phyloP scores from a whole-genome alignment of 35 echinoderm and acorn worm genomes.

The Heliocidaris erythrogramma region DNA sequence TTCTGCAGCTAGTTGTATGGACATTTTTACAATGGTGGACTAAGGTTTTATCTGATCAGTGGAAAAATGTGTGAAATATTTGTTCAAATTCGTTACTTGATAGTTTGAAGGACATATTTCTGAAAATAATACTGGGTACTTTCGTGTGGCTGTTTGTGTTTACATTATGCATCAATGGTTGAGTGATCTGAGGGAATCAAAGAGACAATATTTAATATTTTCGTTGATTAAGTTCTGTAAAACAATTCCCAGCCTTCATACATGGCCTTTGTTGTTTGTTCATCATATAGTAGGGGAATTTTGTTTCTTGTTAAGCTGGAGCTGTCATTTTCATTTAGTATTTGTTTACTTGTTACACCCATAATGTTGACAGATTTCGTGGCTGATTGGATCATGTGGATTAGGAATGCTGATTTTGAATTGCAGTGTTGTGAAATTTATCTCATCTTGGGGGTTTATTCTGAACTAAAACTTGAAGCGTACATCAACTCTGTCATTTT shows the following conservation, averaged over 20 bases:
- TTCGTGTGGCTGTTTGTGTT: background rate
- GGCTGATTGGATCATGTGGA: background rate
- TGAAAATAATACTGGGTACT: background rate
- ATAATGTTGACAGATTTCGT: background rate
- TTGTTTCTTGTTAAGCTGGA: background rate
- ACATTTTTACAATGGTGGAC: background rate
- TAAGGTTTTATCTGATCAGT: background rate
- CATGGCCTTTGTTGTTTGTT: background rate
- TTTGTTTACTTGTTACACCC: slow-evolving; percentile 3
- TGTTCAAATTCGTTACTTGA: background rate
- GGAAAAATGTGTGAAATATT: background rate
- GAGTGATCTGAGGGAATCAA: background rate
- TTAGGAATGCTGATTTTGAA: background rate
- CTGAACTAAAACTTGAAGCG: background rate
- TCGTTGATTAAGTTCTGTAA: background rate
- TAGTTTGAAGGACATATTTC: background rate
- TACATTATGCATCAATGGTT: background rate
- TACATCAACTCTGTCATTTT: background rate
- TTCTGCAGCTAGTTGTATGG: background rate
- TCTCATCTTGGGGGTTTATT: background rate
- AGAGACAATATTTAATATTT: background rate
- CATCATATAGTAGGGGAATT: background rate
- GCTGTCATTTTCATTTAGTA: background rate
- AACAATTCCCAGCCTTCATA: background rate
- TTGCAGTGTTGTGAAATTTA: background rate